Percentiles rank a stretch among this genome's conserved stretches.
Evolutionary conservation across 2,113 vertebrate genomes (phyloP).

Genomic region (Oxygymnocypris stewartii): DNA sequence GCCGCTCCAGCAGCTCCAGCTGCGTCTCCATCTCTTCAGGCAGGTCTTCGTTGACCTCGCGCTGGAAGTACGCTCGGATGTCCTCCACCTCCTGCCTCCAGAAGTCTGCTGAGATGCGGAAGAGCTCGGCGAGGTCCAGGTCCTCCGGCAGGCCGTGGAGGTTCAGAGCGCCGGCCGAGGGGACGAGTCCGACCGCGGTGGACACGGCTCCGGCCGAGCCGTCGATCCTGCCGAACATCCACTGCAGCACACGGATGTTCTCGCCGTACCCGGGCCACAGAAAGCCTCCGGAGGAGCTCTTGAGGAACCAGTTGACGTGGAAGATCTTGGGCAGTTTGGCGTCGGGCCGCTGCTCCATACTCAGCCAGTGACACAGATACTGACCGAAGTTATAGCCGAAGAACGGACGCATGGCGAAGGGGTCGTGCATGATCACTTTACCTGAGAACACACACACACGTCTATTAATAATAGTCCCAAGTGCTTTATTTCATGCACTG

Average conservation of each 20-base stretch:
- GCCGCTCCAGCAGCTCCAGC: conserved; percentile 80
- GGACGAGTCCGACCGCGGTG: conserved; percentile 87
- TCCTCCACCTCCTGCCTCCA: conserved; percentile 88
- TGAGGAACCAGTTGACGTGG: conserved; percentile 97
- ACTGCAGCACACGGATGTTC: conserved; percentile 91
- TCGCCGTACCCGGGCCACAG: conserved; percentile 95
- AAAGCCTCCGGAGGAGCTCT: conserved; percentile 82
- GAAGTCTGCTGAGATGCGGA: conserved; percentile 84
- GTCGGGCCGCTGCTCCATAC: conserved; percentile 83
- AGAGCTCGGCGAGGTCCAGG: conserved; percentile 78
- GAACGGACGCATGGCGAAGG: conserved; percentile 98
- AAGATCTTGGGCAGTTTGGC: conserved; percentile 92
- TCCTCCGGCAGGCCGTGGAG: conserved; percentile 76
- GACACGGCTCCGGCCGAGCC: conserved; percentile 74
- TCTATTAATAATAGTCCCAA: not conserved
- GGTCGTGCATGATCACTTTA: conserved; percentile 94
- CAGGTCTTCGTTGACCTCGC: conserved; percentile 88
- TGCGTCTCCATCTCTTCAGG: conserved; percentile 84
- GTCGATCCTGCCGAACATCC: conserved; percentile 88
- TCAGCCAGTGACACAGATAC: conserved; percentile 94
- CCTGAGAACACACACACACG: conserved; percentile 70
- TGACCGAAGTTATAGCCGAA: conserved; percentile 98
- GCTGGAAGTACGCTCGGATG: conserved; percentile 82
- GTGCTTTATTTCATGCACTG: no score
- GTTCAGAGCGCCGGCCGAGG: conserved; percentile 75